These are phyloP conservation scores for Rhea pennata DNA, from an alignment of 2,113 vertebrate species.

Conservation along the genomic window DNA sequence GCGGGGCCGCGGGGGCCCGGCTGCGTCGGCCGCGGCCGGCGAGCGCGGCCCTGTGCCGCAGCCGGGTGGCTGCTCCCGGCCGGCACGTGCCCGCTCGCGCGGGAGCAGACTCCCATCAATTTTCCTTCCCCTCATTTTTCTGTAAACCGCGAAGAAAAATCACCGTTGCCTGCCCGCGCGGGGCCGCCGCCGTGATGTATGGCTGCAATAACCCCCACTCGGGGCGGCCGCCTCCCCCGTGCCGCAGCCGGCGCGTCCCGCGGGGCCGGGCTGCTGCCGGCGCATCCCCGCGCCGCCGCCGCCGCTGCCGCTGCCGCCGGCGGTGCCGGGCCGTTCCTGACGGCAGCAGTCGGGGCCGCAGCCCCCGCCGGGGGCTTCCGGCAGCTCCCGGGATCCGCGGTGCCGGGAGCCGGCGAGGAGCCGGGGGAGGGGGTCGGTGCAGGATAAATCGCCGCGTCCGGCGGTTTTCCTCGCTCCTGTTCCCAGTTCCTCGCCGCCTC, in stretches of 20 bases:
- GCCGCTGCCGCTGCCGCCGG: too few species aligned
- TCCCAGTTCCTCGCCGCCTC: background rate
- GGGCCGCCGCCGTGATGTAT: constrained; percentile 47
- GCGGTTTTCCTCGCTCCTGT: constrained; percentile 6
- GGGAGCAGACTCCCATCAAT: too few species aligned
- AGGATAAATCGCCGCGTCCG: background rate
- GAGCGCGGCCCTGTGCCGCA: too few species aligned
- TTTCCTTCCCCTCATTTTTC: constrained; percentile 76
- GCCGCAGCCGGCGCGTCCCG: background rate
- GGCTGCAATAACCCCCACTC: constrained; percentile 66
- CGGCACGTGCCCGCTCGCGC: too few species aligned
- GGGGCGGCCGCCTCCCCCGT: background rate
- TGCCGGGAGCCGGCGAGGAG: fast-evolving
- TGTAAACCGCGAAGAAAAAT: constrained; percentile 76
- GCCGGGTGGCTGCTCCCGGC: too few species aligned
- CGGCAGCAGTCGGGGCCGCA: too few species aligned
- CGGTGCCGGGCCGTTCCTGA: too few species aligned
- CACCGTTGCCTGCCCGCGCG: constrained; percentile 16
- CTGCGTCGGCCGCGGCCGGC: too few species aligned
- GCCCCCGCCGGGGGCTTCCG: too few species aligned
- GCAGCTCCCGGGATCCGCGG: too few species aligned
- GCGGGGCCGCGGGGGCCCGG: background rate
- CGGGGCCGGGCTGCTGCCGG: too few species aligned
- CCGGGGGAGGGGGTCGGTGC: background rate
- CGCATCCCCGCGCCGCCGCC: too few species aligned